Base-by-base conservation (phyloP, 2,797 vertebrate species). In the Platyrinchus mystaceus region DNA sequence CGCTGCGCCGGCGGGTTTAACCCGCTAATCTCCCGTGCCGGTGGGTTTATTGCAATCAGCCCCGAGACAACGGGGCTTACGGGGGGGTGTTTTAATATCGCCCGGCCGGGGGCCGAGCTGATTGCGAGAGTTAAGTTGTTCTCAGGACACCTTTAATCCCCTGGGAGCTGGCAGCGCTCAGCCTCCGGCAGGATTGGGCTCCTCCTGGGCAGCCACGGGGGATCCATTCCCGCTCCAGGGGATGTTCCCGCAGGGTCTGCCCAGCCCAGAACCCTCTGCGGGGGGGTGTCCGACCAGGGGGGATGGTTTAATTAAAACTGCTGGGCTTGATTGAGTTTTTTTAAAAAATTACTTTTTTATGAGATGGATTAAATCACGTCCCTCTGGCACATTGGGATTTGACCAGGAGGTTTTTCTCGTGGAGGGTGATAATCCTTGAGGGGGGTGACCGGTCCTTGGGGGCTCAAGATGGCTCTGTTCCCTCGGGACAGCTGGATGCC, bases 71-170 rank as follows among this genome's bases (percentile, higher is more conserved):
- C 55, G 12, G 93, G 41, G 79, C 8, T 94, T 77, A 19, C 15
- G 19, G 74, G 19, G 74, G 71, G 66, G 49, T 5, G 79, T 6
- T 84, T 76, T 79, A 73, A 84, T 86, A 66, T 36, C 21, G 12
- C 91, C 83, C 62, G 7, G 93, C 87, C 23, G 4, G 94, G 94
- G 83, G 91, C 55, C 32, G 44, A 84, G 83, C 91, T 43, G 87
- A 81, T 85, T 43, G 82, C 7, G 6, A 37, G 81, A 7, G 36
- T 70, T 23, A 28, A 75, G 4, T 68, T 93, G 89, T 94, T 94
- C 93, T 75, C 93, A 63, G 91, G 90, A 73, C 91, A 73, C 55
- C 46, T 89, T 79, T 94, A 96, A 96, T 95, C 87, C 91, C 66
- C 81, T 1, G 32, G 70, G 92, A 89, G 70, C 77, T 67, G 83